Base-by-base conservation (phyloP, 2,797 vertebrate species). In the Apogon talboti region DNA sequence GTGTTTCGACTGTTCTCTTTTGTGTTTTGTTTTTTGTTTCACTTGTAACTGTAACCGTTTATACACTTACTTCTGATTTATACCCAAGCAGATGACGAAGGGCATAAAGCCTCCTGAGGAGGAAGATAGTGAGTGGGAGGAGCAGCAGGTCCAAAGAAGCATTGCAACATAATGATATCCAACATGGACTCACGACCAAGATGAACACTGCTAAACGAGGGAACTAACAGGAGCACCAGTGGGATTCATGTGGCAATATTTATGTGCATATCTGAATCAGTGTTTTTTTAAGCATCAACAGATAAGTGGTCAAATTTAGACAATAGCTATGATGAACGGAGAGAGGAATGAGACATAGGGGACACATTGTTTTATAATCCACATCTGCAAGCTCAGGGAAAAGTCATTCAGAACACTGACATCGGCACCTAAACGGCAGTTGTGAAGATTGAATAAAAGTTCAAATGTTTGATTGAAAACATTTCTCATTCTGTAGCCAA, bases 401-500 rank as follows among this genome's bases (percentile, higher is more conserved):
- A 24, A 51, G 15, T 43, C 14, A n/a, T 64, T 55, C n/a, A 66
- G 15, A 64, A 71, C 45, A 54, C 44, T 62, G 16, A 63, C 54
- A 53, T 60, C 35, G 37, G 43, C 53, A 66, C 66, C 71, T 48
- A 70, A 81, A 76, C 66, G 69, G 46, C 49, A 49, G 52, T 68
- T 78, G 55, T 71, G 65, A 78, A 79, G 66, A 82, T 59, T 83
- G 79, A 85, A 80, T 71, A 82, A 76, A 49, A 83, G 74, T 85
- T 73, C 45, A 75, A 78, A 74, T 81, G 59, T 79, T 74, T 78
- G 59, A 84, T 77, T 79, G 79, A 81, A 75, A 85, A 72, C 66
- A 87, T 82, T 77, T 74, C 55, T 80, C 79, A 82, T 74, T 83
- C 79, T 76, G 59, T 78, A 61, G 81, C 81, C 70, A 79, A 47